Conservation (phyloP, 1,140 invertebrate genomes). For the Magallana gigas region DNA sequence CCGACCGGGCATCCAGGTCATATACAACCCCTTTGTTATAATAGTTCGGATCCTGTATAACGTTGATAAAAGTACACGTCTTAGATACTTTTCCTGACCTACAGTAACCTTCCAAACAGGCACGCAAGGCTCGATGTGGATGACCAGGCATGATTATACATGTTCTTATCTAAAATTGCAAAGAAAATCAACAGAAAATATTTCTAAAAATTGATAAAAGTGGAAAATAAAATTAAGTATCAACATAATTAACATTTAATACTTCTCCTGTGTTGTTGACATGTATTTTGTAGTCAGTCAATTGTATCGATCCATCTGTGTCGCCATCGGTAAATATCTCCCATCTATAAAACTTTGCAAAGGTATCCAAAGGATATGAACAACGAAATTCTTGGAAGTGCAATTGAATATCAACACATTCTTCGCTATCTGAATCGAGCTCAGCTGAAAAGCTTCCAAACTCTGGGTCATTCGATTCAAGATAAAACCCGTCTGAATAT, state of each 20-base stretch:
- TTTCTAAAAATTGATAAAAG: not conserved
- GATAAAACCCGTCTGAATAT: not conserved
- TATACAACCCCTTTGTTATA: not conserved
- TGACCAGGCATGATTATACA: not conserved
- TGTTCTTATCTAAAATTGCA: not conserved
- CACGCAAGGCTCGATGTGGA: not conserved
- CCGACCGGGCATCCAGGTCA: slow-evolving; percentile 7
- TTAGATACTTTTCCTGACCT: not conserved
- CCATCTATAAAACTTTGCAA: not conserved
- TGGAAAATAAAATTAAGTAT: not conserved
- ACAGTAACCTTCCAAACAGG: slow-evolving; percentile 2
- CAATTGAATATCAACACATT: not conserved
- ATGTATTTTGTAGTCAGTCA: not conserved
- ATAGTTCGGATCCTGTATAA: not conserved
- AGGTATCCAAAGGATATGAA: not conserved
- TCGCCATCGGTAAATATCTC: not conserved
- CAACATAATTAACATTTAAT: not conserved
- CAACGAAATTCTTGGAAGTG: not conserved
- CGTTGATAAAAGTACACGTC: not conserved
- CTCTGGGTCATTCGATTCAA: not conserved
- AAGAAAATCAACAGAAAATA: not conserved
- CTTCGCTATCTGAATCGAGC: not conserved
- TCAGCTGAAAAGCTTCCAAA: slow-evolving; percentile 1
- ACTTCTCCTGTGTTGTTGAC: not conserved
- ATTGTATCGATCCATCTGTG: not conserved